A percentile compares a stretch with the other conserved stretches of the same genome.
Evolutionary conservation across 2,888 invertebrate genomes (phyloP).

Genomic region (Rapana venosa): DNA sequence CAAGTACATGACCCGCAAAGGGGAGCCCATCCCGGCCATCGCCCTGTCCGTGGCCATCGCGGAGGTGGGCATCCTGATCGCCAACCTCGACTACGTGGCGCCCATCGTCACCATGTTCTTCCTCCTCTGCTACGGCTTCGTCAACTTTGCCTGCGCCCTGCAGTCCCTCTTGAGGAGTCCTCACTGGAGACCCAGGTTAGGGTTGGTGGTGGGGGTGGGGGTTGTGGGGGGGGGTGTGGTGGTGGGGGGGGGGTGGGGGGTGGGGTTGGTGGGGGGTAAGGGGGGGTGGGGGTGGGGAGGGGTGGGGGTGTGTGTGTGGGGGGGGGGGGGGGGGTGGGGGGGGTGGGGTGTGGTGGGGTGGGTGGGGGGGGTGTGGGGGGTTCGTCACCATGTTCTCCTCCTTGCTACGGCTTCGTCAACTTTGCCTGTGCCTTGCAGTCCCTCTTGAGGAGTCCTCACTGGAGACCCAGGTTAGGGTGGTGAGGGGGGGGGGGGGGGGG

Average conservation of each 20-base stretch:
- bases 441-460: slow-evolving; percentile 91
- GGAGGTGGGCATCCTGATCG: slow-evolving; percentile 86
- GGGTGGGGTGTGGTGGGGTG: too few relatives aligned
- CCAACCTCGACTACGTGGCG: slow-evolving; percentile 97
- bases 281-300: not conserved
- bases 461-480: slow-evolving; percentile 94
- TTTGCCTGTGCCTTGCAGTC: slow-evolving; percentile 98
- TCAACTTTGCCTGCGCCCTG: slow-evolving; percentile 97
- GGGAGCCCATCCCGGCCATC: slow-evolving; percentile 96
- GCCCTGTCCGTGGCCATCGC: slow-evolving; percentile 83
- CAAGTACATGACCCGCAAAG: slow-evolving; percentile 88
- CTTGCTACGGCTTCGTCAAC: slow-evolving; percentile 99
- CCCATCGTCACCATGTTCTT: slow-evolving; percentile 98
- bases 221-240: not conserved
- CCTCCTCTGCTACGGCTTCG: slow-evolving; percentile 99
- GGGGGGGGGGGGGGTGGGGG: too few relatives aligned
- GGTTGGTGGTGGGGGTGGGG: not conserved
- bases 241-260: not conserved
- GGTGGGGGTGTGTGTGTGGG: too few relatives aligned
- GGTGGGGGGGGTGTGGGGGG: too few relatives aligned
- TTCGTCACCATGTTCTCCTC: slow-evolving; percentile 98
- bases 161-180: slow-evolving; percentile 93
- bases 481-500: too few relatives aligned
- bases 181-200: slow-evolving; percentile 95
- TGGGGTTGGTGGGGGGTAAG: too few relatives aligned